Evolutionary conservation across 2,888 invertebrate species (phyloP), one percentile per base, ranked within the genome.

Genomic region (Lasiommata megera): DNA sequence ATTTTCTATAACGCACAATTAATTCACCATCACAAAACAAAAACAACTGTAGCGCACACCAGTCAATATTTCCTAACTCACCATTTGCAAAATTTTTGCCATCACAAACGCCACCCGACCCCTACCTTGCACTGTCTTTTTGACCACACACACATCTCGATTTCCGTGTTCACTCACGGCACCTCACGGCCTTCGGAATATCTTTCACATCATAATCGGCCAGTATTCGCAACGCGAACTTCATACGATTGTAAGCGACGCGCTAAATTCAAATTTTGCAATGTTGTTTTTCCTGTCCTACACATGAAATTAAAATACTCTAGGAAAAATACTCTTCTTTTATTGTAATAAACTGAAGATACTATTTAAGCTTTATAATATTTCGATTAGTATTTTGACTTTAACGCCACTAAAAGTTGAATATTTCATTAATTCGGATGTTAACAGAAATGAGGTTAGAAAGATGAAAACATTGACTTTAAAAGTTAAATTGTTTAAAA

Each of bases 21-120:
- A 74, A 73, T 76, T 81, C 89, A 90, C 89, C 70, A 77, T 70
- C 88, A 88, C 89, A 74, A 73, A 74, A 71, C 71, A 69, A 80
- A 79, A 79, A 79, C 69, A 77, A 82, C 75, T 74, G 74, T 67
- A 67, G 72, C 69, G 65, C 81, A 72, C 76, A 79, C 80, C 76
- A 78, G 80, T 68, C 82, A 84, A 80, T 83, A 84, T 76, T 82
- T 86, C 89, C 91, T 92, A 92, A 93, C 94, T 94, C 93, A 94
- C 94, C 94, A 93, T 93, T 93, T 92, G 93, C 93, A 93, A 93
- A 93, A 93, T 86, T 93, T 94, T 93, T 94, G 94, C 94, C 94
- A 94, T 94, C 93, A 94, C 94, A 94, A 91, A 93, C 93, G 93
- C 93, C 93, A 93, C 93, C 93, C 93, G 93, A 93, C 93, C 93